Evolutionary conservation across 30 jellyfish, hydroid and myxozoan genomes (phyloP), one percentile per base, ranked within the genome.

Genomic region (Aurelia coerulea): DNA sequence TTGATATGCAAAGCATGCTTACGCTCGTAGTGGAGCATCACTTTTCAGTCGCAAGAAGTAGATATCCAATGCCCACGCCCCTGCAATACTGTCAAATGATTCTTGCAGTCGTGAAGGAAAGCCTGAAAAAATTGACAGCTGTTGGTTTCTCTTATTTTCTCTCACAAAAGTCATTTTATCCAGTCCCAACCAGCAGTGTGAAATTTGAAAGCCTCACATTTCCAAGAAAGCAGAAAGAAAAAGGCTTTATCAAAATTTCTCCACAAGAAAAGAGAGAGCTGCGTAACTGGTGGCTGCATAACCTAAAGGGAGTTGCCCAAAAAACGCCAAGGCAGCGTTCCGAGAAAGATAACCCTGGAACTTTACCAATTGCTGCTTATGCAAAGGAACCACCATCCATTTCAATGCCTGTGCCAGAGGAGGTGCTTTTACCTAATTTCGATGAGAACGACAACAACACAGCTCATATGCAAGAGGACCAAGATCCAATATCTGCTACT

Each of bases 161-260:
- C 56, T 67, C 78, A 32, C 78, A 67, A 67, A 67, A 67, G 78
- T 67, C 51, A n/a, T 67, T 67, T 10, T 67, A 67, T 67, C 78
- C 78, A 67, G 78, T 67, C 78, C 78, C 78, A 67, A 67, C 78
- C 78, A 67, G 78, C 59, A 67, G 78, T 59, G 78, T 67, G 78
- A 67, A 67, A 67, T 67, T 67, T 67, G 78, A 67, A 67, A 67
- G 78, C 78, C 78, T 67, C 78, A 11, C 17, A 67, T 67, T 67
- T 67, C 78, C 78, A 67, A 67, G 78, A 10, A 67, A 67, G 17
- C 53, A 67, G 78, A 67, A 23, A 67, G 51, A 67, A 49, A 67
- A 67, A 67, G 59, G 18, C 58, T 62, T 8, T 67, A 17, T 67
- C 78, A 67, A 67, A 67, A 67, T 67, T 33, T 67, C 51, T 67